Base-by-base conservation (phyloP, 2,797 vertebrate species). In the Coranthus polyacanthus region DNA sequence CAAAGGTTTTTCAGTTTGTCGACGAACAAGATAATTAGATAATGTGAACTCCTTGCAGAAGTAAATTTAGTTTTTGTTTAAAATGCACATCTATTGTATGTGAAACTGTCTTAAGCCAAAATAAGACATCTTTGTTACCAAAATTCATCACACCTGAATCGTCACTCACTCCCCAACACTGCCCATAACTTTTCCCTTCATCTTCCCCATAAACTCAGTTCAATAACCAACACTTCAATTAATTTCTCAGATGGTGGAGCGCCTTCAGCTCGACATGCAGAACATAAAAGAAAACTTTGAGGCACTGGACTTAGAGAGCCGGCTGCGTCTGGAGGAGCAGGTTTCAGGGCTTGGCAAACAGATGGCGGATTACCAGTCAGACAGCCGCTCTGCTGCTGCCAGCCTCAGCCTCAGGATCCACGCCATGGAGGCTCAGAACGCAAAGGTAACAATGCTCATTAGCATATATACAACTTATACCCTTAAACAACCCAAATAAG, bases 371-470 rank as follows among this genome's bases (percentile, higher is more conserved):
- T 29, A 82, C 43, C 72, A 82, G 62, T 43, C 32, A 0, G 49
- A 77, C n/a, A 61, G 75, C 22, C 62, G 2, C 16, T 56, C 72
- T 6, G 9, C 68, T 10, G 26, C 58, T 3, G 24, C 38, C 26
- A 50, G 37, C 16, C 81, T 91, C 47, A 22, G 0, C 36, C 45
- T 67, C 55, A 74, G 69, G 68, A 51, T 92, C 44, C 71, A 74
- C 6, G 55, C 55, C 26, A 17, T 91, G 62, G 90, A 91, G 73
- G 61, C 49, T 3, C 74, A 82, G 39, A 88, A 84, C n/a, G 38
- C 57, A 3, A 73, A 87, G 86, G 90, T 92, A 64, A 53, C 29
- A 6, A 15, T n/a, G n/a, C n/a, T n/a, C n/a, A n/a, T n/a, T n/a
- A n/a, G 45, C 2, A 17, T 13, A 12, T 9, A 12, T 15, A 9